Evolutionary conservation across 2,113 vertebrate genomes (phyloP).

Genomic region (Syngnathus scovelli): DNA sequence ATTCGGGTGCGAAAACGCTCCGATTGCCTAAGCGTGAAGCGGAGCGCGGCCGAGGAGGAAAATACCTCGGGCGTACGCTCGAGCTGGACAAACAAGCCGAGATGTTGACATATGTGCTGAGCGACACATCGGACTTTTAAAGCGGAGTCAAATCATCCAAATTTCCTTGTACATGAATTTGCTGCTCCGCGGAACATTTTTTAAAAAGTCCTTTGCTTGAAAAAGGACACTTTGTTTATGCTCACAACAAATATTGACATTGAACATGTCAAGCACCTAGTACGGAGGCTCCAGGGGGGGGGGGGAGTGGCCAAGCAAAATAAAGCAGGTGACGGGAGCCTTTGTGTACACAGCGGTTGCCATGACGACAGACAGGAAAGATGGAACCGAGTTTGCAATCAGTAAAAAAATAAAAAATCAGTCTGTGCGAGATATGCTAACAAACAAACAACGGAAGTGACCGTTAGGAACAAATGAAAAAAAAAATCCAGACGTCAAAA

Average conservation of each 20-base stretch:
- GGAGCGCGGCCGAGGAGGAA: constrained; percentile 14
- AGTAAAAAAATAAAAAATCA: not conserved
- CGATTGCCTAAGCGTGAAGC: constrained; percentile 17
- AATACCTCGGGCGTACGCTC: constrained; percentile 8
- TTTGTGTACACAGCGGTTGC: not conserved
- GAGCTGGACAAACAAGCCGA: constrained; percentile 28
- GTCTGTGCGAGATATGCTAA: not conserved
- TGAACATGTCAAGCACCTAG: not conserved
- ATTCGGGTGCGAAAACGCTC: constrained; percentile 24
- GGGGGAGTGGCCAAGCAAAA: not conserved
- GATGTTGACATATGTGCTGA: constrained; percentile 14
- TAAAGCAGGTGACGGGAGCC: not conserved
- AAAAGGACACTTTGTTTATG: not conserved
- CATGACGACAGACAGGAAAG: not conserved
- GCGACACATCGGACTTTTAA: constrained; percentile 6
- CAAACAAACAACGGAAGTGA: not conserved
- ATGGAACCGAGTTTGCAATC: too few relatives aligned
- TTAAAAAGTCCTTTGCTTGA: not conserved
- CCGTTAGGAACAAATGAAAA: not conserved
- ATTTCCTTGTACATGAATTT: not conserved
- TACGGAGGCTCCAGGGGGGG: not conserved
- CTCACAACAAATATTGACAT: not conserved
- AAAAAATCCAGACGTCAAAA: not conserved
- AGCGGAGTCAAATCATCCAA: not conserved
- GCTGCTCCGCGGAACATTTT: not conserved